Base-by-base conservation (phyloP, 1,140 invertebrate species). In the Pararge aegeria region DNA sequence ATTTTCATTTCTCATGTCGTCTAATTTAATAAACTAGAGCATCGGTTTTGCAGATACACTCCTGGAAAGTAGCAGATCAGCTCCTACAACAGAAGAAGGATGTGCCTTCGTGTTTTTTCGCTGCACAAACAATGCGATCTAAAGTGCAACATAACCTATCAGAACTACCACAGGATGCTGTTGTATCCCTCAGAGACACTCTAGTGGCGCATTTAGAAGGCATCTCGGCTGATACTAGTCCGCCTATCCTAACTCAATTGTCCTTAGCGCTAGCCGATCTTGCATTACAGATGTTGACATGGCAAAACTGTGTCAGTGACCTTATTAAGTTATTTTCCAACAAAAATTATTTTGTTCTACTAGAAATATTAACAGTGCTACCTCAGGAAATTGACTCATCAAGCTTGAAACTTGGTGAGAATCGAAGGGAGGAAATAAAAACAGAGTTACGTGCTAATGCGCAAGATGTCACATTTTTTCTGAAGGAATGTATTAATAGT, bases 41-140 rank as follows among this genome's bases (percentile, higher is more conserved):
- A 6, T 61, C 74, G 57, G 66, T 73, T 72, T 91, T 92, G 51
- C 74, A 94, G 96, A 94, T 98, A 42, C 96, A 94, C 89, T 97
- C 97, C 27, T 99, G 98, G 98, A 96, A 96, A 83, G 93, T 99
- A 69, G 95, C 98, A 10, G 98, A 99, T 85, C 95, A 98, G 87
- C 92, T 99, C 63, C 87, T 99, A 10, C 95, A 96, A 59, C 92
- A 96, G 61, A 97, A 98, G 76, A 91, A 93, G 64, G 95, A 97
- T 83, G 95, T 98, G 50, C 94, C 98, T 70, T 97, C 97, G 18
- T 98, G 97, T 90, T 98, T 98, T 84, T 99, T 99, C 91, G 98
- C 97, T 16, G 98, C 98, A 7, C 98, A 99, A 89, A 99, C 98
- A 2, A 97, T 99, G 94, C 92, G 98, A 63, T 96, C 96, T 9